Base-by-base conservation (phyloP, 1,140 invertebrate species). In the Tetragonula clypearis region DNA sequence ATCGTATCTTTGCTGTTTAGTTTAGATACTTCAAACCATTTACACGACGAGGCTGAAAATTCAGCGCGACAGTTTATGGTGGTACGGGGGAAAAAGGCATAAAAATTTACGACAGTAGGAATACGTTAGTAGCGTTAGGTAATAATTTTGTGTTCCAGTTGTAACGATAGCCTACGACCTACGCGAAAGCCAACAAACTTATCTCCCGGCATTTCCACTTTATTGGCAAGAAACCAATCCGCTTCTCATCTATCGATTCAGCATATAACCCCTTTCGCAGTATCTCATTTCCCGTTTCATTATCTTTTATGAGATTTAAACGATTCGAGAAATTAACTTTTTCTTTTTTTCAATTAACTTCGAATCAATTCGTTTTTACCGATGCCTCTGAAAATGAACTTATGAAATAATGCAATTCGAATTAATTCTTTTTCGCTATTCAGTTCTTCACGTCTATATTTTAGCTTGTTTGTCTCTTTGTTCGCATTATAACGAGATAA, bases 181-280 rank as follows among this genome's bases (percentile, higher is more conserved):
- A 17, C 30, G 19, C 35, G 41, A 78, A 74, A 69, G 66, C 30
- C 62, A 76, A 85, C 77, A 85, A 74, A 85, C 76, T 68, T 80
- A 85, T 84, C 85, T 72, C 66, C 15, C 60, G n/a, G 69, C 56
- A 55, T 71, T 82, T 58, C 30, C 41, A 68, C 41, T 77, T 79
- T 82, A 87, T 75, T 76, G 69, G 60, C 83, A 74, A 23, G 69
- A 82, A 86, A 81, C 69, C 68, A 86, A 79, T 68, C 62, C 53
- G 17, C 26, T 17, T 23, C 49, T 49, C 56, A 3, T 55, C 12
- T 73, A 71, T 60, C 79, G 68, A 55, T 73, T 77, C 41, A 21
- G 4, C 21, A 0, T 79, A 26, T n/a, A 56, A 55, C n/a, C 9
- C 23, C 12, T 4, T 2, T n/a, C 17, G 12, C 11, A 15, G 9